phyloP scores from a whole-genome alignment of 2,888 invertebrate species.

The Callinectes sapidus region DNA sequence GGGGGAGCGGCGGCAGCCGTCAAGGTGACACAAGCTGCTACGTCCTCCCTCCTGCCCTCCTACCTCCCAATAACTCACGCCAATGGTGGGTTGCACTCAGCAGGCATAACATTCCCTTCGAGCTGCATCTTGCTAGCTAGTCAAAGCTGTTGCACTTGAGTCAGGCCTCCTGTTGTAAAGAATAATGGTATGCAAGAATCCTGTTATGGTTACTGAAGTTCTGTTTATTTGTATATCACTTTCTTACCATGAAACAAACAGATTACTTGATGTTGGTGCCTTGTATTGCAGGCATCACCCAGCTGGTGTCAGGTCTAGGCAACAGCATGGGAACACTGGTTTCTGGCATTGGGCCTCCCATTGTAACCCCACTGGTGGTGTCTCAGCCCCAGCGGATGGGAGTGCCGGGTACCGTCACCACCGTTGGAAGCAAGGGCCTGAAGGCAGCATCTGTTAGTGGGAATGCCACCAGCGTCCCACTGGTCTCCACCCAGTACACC shows the following conservation, averaged over 20 bases:
- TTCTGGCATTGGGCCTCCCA: conserved; percentile 62
- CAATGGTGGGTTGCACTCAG: conserved; percentile 57
- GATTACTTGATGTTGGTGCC: background rate
- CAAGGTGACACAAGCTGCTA: conserved; percentile 65
- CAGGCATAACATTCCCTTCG: conserved; percentile 25
- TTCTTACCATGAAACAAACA: background rate
- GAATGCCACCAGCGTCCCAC: conserved; percentile 58
- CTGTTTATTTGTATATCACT: conserved; percentile 24
- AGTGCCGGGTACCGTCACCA: conserved; percentile 51
- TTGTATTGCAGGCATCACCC: conserved; percentile 68
- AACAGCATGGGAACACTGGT: conserved; percentile 65
- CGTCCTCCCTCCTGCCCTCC: conserved; percentile 62
- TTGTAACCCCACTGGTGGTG: conserved; percentile 64
- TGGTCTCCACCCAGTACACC: conserved; percentile 69
- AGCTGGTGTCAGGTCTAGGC: conserved; percentile 67
- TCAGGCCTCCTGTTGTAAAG: conserved; percentile 36
- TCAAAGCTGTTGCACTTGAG: conserved; percentile 10
- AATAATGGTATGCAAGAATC: conserved; percentile 34
- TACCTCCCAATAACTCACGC: conserved; percentile 70
- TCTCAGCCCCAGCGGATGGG: conserved; percentile 69
- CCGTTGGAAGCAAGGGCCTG: conserved; percentile 58
- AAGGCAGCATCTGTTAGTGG: conserved; percentile 60
- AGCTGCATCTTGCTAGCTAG: background rate
- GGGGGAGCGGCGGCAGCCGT: conserved; percentile 60
- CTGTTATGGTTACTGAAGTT: conserved; percentile 17